Base-by-base conservation (phyloP, 2,888 invertebrate genomes). In the Tuberolachnus salignus region DNA sequence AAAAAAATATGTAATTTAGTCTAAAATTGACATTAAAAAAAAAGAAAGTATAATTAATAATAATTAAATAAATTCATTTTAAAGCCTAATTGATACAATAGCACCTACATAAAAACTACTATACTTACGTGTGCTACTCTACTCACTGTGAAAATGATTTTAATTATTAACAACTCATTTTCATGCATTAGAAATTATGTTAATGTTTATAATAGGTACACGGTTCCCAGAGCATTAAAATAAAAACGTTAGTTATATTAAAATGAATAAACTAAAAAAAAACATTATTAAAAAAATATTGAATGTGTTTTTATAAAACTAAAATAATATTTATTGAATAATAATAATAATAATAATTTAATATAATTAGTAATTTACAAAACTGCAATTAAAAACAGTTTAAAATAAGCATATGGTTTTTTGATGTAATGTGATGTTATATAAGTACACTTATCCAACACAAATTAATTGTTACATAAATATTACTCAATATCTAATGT, bases 101-200 rank as follows among this genome's bases (percentile, higher is more conserved):
- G 21, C 51, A 67, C 49, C 23, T 23, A 49, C 9, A 64, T 44
- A 21, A 19, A 19, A 64, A 44, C 64, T 66, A 57, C 42, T 23
- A 16, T 44, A n/a, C n/a, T n/a, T n/a, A 71, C 44, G n/a, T 55
- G 19, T 34, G 59, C 14, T 26, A n/a, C n/a, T 61, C 51, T 34
- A 21, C 13, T 61, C 9, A 42, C 14, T n/a, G 46, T 51, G 19
- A 21, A 53, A 73, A 51, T 63, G 16, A 71, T 71, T 71, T 73
- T 73, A 73, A 73, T 73, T 63, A 73, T 63, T 53, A 63, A 51
- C 13, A 63, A 73, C 73, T 63, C 16, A 21, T 63, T 63, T 63
- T 51, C 42, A 73, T 21, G 16, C 21, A 42, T 73, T 42, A 73
- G 63, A 42, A 73, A 63, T 21, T 63, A 73, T 73, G 73, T 53